A percentile compares a stretch with the other conserved stretches of the same genome.
phyloP scores from a whole-genome alignment of 2,888 invertebrate species.

The Leptothorax acervorum region DNA sequence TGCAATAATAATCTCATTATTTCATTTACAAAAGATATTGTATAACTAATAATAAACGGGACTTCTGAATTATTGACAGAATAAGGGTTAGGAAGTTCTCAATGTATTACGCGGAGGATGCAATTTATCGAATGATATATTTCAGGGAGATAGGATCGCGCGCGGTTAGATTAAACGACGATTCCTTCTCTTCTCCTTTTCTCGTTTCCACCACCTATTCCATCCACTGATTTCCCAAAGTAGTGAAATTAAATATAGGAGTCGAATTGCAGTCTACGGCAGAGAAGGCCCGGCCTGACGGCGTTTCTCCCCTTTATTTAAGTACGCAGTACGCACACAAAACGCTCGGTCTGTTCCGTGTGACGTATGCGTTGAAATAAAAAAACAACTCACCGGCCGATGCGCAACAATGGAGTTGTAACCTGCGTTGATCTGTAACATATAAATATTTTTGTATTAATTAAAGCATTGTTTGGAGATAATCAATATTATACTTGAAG shows the following conservation, averaged over 20 bases:
- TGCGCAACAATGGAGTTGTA: too few relatives aligned
- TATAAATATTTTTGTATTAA: too few relatives aligned
- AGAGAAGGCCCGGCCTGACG: too few relatives aligned
- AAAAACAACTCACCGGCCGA: too few relatives aligned
- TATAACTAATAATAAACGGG: conserved; percentile 23
- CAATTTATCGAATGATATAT: conserved; percentile 85
- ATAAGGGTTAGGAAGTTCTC: conserved; percentile 43
- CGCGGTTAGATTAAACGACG: conserved; percentile 85
- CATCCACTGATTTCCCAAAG: conserved; percentile 70
- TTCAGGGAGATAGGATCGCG: conserved; percentile 84
- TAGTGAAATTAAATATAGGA: conserved; percentile 84
- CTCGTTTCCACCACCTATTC: conserved; percentile 65
- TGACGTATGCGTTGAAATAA: too few relatives aligned
- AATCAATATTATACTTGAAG: too few relatives aligned
- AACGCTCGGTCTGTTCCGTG: too few relatives aligned
- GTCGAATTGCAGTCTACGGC: conserved; percentile 81
- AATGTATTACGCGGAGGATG: conserved; percentile 36
- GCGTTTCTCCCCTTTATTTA: too few relatives aligned
- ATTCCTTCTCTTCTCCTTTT: conserved; percentile 74
- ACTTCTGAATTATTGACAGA: conserved; percentile 53
- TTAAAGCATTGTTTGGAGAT: too few relatives aligned
- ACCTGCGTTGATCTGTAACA: too few relatives aligned
- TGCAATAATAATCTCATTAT: neutral
- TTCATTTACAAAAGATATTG: conserved; percentile 23
- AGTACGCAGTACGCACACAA: too few relatives aligned